Base-by-base conservation (phyloP, 2,888 invertebrate genomes). In the Drosophila recens region DNA sequence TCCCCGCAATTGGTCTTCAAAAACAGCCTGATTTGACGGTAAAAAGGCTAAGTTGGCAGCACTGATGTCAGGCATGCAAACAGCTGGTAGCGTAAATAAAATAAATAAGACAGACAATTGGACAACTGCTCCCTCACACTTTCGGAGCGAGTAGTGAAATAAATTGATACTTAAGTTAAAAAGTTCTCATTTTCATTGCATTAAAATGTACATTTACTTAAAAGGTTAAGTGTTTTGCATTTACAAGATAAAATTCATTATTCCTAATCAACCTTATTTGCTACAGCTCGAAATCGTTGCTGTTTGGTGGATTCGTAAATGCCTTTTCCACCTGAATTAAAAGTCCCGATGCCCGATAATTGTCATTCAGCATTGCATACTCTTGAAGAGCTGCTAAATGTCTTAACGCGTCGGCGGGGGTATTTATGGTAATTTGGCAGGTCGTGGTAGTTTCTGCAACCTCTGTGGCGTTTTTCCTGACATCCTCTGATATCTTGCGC, bases 291-390 rank as follows among this genome's bases (percentile, higher is more conserved):
- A 82, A 82, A 11, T 82, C 81, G 0, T 33, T 30, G 4, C 17
- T 51, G 0, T 51, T 43, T 3, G 81, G 46, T 1, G 90, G 87
- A 68, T 84, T 82, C 46, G 73, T 70, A 1, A 91, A 85, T 36
- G 85, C 78, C 11, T 90, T 76, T 53, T 92, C 91, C 51, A 90
- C 64, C 36, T 92, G 89, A 27, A 80, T 82, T 15, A 92, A 78
- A 46, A 92, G 78, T 4, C 91, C 91, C 30, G 91, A 91, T 0
- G 91, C 92, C 6, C 92, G 77, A 45, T 80, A 91, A 48, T 92
- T 91, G 13, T 91, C 89, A 56, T 82, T 79, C 10, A 91, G 15
- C 86, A 92, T 81, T 8, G 91, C 91, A 63, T 90, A 92, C 43
- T 91, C 90, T 62, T 91, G 91, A 11, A 92, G 58, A 0, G 79